Evolutionary conservation across 2,797 vertebrate species (phyloP).

Genomic region (Austrolebias charrua): DNA sequence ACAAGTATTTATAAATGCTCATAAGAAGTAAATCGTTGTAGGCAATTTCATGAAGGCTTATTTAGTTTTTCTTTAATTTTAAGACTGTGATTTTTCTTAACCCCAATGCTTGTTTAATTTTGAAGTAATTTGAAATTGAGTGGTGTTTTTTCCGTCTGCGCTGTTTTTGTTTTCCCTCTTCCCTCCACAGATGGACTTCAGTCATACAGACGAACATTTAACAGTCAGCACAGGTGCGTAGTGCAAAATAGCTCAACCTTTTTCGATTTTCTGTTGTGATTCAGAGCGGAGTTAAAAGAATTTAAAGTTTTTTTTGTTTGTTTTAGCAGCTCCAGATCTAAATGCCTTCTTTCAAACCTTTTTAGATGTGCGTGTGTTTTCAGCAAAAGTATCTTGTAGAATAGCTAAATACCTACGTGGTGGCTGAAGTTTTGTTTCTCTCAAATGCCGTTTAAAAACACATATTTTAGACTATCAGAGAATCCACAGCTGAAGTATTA

Average conservation of each 20-base stretch:
- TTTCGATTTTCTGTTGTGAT: background rate
- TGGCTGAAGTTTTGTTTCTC: constrained; percentile 28
- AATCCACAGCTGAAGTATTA: constrained; percentile 43
- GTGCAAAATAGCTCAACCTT: background rate
- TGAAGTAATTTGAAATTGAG: constrained; percentile 13
- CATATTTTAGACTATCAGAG: too few relatives aligned
- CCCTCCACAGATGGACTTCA: constrained; percentile 1
- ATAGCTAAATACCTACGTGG: constrained; percentile 15
- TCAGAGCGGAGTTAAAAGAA: constrained; percentile 4
- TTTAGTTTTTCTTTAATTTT: constrained; percentile 5
- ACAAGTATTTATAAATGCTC: constrained; percentile 59
- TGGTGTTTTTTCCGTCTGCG: background rate
- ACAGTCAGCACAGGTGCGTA: constrained; percentile 14
- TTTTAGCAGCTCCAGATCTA: background rate
- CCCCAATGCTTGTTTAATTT: constrained; percentile 6
- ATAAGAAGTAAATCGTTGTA: background rate
- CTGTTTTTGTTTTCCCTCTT: background rate
- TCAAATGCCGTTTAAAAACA: constrained; percentile 31
- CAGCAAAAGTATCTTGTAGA: constrained; percentile 25
- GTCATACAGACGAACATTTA: background rate
- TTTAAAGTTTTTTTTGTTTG: background rate
- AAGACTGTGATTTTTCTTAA: constrained; percentile 6
- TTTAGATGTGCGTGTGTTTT: background rate
- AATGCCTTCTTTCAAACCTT: background rate
- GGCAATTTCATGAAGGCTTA: constrained; percentile 39